Conservation (phyloP, 2,888 invertebrate species). For the Apoderus coryli region DNA sequence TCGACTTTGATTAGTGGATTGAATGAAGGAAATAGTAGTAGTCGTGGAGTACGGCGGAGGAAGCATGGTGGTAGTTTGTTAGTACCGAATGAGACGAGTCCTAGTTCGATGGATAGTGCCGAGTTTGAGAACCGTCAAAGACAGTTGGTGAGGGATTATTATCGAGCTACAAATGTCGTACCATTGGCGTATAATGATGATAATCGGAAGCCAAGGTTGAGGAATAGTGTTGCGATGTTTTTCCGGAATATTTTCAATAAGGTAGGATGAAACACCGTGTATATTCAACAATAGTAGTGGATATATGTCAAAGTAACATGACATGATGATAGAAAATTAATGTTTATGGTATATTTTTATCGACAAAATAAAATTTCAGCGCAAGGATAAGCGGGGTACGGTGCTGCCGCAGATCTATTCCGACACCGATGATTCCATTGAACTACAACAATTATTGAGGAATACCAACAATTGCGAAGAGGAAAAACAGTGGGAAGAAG, state of each 20-base stretch:
- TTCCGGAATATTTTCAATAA: neutral
- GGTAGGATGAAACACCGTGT: slow-evolving; percentile 1
- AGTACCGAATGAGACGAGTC: no score
- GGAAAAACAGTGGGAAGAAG: no score
- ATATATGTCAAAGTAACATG: no score
- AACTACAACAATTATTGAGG: no score
- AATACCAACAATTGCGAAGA: no score
- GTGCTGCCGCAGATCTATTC: slow-evolving; percentile 12
- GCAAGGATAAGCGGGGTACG: slow-evolving; percentile 10
- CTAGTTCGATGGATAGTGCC: slow-evolving; percentile 12
- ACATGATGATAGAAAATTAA: no score
- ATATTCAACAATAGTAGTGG: no score
- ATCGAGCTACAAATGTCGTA: slow-evolving; percentile 7
- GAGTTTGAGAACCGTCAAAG: slow-evolving; percentile 13
- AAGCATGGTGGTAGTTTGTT: no score
- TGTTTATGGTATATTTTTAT: no score
- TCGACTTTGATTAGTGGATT: no score
- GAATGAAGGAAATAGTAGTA: no score
- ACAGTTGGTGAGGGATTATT: slow-evolving; percentile 11
- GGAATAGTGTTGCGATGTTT: neutral
- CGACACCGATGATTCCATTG: slow-evolving; percentile 11
- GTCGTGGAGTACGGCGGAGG: no score
- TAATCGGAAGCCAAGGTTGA: slow-evolving; percentile 10
- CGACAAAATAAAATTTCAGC: slow-evolving; percentile 21
- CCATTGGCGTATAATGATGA: neutral